Evolutionary conservation across 2,797 vertebrate species (phyloP).

Genomic region (Hippocampus kuda): DNA sequence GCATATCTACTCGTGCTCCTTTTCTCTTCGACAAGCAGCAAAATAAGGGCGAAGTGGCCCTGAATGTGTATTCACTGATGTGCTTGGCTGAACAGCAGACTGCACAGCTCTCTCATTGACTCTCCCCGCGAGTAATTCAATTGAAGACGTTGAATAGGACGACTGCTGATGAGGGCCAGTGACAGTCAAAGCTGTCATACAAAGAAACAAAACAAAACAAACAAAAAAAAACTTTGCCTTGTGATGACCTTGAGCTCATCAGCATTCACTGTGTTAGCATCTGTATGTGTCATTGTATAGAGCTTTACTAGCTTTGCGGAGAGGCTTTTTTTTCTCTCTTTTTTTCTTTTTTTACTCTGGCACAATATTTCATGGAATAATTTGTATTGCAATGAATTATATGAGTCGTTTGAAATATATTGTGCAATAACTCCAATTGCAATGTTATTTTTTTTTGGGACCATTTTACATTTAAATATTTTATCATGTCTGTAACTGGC

Average conservation of each 20-base stretch:
- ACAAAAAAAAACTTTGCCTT: not conserved
- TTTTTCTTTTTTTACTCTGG: not conserved
- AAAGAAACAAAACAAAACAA: not conserved
- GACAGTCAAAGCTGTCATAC: not conserved
- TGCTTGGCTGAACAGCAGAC: conserved; percentile 8
- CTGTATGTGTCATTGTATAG: conserved; percentile 16
- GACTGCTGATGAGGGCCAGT: conserved; percentile 16
- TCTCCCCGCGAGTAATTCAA: conserved; percentile 19
- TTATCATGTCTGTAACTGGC: not conserved
- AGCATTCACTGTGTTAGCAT: conserved; percentile 28
- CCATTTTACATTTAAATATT: no score
- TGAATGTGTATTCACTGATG: conserved; percentile 14
- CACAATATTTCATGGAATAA: not conserved
- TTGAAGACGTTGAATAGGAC: conserved; percentile 17
- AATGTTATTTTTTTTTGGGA: not conserved
- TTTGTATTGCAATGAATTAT: not conserved
- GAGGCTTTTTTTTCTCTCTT: not conserved
- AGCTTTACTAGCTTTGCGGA: not conserved
- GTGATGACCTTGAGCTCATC: conserved; percentile 11
- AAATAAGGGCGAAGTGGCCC: conserved; percentile 8
- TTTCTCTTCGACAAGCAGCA: not conserved
- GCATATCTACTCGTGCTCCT: not conserved
- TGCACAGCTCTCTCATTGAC: conserved; percentile 13
- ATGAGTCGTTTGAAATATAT: not conserved
- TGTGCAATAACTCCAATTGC: not conserved